Evolutionary conservation across 2,888 invertebrate species (phyloP), one percentile per base, ranked within the genome.

Genomic region (Bellardia pandia): DNA sequence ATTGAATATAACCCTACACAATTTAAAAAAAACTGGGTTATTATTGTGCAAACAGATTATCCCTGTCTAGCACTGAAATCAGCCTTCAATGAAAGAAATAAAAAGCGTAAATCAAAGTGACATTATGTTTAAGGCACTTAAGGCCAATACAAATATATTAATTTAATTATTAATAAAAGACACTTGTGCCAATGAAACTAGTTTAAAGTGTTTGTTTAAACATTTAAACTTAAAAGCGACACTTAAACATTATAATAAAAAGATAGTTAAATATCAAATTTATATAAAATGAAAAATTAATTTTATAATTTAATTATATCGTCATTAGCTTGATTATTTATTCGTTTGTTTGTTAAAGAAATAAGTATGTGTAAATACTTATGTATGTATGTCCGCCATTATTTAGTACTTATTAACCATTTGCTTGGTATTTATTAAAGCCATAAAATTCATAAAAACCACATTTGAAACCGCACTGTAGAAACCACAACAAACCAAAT

Each of bases 21-120:
- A 48, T 30, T 23, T 33, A 3, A 13, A 51, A 37, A n/a, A 72
- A 58, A 42, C 42, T 14, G 30, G 30, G 14, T 23, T 23, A 23
- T 23, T 33, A 14, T 69, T 14, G 45, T 48, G 37, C 23, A 68
- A 56, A 42, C 3, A 74, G n/a, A n/a, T 23, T 3, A 62, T 62
- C 33, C 16, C 9, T 16, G 48, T 62, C 33, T 37, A 62, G 13
- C 45, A 37, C 16, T 42, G 14, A 66, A 53, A 30, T 45, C 51
- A 30, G 37, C 51, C 37, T 16, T 62, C 2, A n/a, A 11, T 45
- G 2, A 60, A 37, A 13, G 14, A 13, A 11, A 13, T 62, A 16
- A 40, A 37, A 64, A 16, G 8, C 30, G 33, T 11, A 56, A 68
- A 42, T 68, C n/a, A 68, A 77, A 77, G 3, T 56, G n/a, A 13